These are phyloP conservation scores for Siphlonurus alternatus DNA, from an alignment of 2,888 invertebrate genomes.

Conservation along the genomic window DNA sequence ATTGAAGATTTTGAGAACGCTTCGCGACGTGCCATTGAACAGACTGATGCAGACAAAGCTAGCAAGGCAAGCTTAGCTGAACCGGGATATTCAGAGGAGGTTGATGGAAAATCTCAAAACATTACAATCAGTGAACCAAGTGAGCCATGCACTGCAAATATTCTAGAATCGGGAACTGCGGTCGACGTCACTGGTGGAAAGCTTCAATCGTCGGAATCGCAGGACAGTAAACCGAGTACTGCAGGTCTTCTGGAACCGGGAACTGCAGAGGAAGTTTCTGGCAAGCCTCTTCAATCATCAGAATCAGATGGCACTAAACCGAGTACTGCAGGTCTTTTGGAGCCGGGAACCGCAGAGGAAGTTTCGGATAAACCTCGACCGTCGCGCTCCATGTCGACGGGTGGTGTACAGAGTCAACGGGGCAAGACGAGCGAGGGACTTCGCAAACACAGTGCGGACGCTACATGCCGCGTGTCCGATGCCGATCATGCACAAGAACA, in stretches of 20 bases:
- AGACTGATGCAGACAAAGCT: neutral
- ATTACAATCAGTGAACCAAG: neutral
- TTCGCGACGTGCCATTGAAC: neutral
- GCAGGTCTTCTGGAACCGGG: neutral
- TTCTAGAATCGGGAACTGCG: neutral
- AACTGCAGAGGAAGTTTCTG: neutral
- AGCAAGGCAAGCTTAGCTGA: neutral
- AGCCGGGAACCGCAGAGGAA: neutral
- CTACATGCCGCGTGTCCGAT: neutral
- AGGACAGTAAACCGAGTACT: neutral
- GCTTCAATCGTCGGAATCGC: too few species aligned
- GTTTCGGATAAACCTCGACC: neutral
- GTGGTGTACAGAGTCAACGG: neutral
- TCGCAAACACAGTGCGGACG: conserved; percentile 12
- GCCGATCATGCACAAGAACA: neutral
- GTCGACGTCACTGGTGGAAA: neutral
- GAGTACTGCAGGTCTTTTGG: neutral
- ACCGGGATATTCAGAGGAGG: neutral
- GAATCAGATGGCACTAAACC: neutral
- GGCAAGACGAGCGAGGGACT: conserved; percentile 7
- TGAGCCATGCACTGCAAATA: neutral
- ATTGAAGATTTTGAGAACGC: neutral
- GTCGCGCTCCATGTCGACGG: conserved; percentile 8
- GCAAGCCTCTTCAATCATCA: neutral
- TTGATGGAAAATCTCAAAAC: too few species aligned